Base-by-base conservation (phyloP, 1,140 invertebrate species). In the Achatina immaculata region DNA sequence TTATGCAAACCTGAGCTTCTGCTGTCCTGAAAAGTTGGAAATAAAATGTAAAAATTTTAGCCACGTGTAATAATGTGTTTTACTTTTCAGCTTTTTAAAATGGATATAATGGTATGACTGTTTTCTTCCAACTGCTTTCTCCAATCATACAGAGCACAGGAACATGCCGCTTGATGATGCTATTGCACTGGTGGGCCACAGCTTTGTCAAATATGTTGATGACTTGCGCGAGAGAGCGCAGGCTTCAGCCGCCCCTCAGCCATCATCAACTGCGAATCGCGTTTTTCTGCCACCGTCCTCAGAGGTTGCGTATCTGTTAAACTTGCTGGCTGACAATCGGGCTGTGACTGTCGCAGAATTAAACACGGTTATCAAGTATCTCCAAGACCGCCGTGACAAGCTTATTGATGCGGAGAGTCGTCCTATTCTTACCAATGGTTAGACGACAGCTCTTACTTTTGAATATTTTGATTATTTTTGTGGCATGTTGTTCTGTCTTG, bases 131-230 rank as follows among this genome's bases (percentile, higher is more conserved):
- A 58, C 55, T 58, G 7, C 21, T 55, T 58, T n/a, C 43, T 78
- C 43, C 75, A 31, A 4, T 21, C 11, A 68, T 36, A 83, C 91
- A 95, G 97, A 98, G 89, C 96, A 98, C 88, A 94, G 96, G 83
- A 98, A 98, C 91, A 98, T 98, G 96, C 96, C 96, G 0, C 87
- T 97, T 24, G 96, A 97, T 75, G 96, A 97, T 91, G 96, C 96
- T 1, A 92, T 98, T 79, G 93, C 93, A 81, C 92, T 98, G 66
- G 93, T 98, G 40, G 93, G 93, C 31, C 93, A 95, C 36, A 96
- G 96, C 90, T 97, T 96, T 91, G 94, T 94, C 74, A 93, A 93
- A 74, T 96, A 96, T 89, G 94, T 96, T 87, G 83, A 91, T 58
- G 76, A 77, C 24, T 78, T 86, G 81, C 78, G 85, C 28, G 87